Base-by-base conservation (phyloP, 2,797 vertebrate species). In the Lagodon rhomboides region DNA sequence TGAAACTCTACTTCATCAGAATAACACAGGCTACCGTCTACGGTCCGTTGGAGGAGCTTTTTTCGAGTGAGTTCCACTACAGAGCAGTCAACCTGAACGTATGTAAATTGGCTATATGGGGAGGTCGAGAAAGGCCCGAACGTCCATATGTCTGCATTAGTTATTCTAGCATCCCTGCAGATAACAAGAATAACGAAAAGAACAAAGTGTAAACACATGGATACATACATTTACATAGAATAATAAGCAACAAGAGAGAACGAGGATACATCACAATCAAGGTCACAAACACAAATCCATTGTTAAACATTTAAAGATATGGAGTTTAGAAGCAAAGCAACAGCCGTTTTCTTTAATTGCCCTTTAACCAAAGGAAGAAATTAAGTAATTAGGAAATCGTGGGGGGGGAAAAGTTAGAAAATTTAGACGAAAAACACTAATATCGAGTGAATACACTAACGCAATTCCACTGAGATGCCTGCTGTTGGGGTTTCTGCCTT, bases 191-290 rank as follows among this genome's bases (percentile, higher is more conserved):
- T 30, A 9, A 51, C 53, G 56, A 30, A 59, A 30, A 17, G 27
- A 76, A 38, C 2, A 75, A 51, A 51, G 20, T 20, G n/a, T 4
- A 12, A 47, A 47, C 44, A 23, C 5, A n/a, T 18, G 22, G 5
- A 27, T 68, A 34, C 18, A 75, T 53, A 54, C 12, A 43, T 44
- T 73, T 54, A 27, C 55, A 56, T 47, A 20, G 20, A 55, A 47
- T 25, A 64, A 50, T 13, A 51, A 51, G 27, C 9, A 22, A 62
- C 13, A 13, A 56, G 30, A 18, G 15, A 22, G 12, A 13, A 62
- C 8, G 23, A 34, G 12, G 41, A 25, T 4, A 16, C 34, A 58
- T 23, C 20, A n/a, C 41, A 47, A 27, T 51, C 38, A 38, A 38
- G 38, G 38, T 38, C 23, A 47, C 11, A 43, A 46, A 38, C 22